Percentiles rank a stretch among this genome's conserved stretches.
Evolutionary conservation across 2,113 vertebrate species (phyloP).

Genomic region (Coryphaenoides rupestris): DNA sequence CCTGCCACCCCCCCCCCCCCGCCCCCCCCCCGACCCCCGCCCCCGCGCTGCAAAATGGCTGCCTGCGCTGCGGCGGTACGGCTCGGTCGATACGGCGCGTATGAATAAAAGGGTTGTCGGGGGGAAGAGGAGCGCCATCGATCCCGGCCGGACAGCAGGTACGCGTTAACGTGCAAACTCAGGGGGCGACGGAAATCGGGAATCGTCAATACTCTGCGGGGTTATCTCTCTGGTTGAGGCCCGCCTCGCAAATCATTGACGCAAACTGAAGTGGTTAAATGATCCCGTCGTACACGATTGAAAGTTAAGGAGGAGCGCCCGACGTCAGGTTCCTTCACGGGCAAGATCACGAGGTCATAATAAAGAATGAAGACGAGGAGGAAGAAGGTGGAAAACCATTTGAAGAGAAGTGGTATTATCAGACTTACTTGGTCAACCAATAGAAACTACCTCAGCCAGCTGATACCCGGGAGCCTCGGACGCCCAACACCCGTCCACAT

Average conservation of each 20-base stretch:
- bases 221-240: constrained; percentile 63
- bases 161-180: constrained; percentile 58
- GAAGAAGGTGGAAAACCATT: too few species aligned
- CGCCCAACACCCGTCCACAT: too few species aligned
- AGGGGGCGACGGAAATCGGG: constrained; percentile 44
- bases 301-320: constrained; percentile 50
- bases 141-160: constrained; percentile 52
- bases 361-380: too few species aligned
- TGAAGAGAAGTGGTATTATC: too few species aligned
- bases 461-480: too few species aligned
- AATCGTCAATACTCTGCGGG: constrained; percentile 60
- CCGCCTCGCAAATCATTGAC: constrained; percentile 68
- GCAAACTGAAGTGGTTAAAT: constrained; percentile 33
- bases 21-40: too few species aligned
- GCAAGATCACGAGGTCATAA: not conserved
- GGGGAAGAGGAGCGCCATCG: constrained; percentile 62
- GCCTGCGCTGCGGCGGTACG: too few species aligned
- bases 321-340: constrained; percentile 6
- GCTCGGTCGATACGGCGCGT: constrained; percentile 56
- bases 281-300: constrained; percentile 59
- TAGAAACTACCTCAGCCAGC: too few species aligned
- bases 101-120: constrained; percentile 67
- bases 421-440: too few species aligned
- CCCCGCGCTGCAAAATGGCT: constrained; percentile 58
- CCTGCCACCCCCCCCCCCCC: too few species aligned